Evolutionary conservation across 92 coral and sea anemone genomes (phyloP).

Genomic region (Phenganax subtilis): DNA sequence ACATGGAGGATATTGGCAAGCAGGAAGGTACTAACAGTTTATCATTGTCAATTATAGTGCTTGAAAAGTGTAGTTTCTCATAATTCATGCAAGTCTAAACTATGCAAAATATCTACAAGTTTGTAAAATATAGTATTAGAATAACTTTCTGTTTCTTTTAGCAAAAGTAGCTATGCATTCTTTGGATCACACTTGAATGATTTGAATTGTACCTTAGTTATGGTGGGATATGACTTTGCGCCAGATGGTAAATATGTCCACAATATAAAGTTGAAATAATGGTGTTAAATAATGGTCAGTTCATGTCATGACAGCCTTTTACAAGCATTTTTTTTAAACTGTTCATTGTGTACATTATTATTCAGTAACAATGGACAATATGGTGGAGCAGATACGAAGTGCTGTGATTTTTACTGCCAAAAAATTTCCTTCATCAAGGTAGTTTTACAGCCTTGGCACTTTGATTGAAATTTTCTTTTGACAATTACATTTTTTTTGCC

Average conservation of each 20-base stretch:
- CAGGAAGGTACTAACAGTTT: constrained; percentile 28
- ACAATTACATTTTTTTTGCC: background rate
- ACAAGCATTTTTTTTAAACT: background rate
- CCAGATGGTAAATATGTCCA: constrained; percentile 49
- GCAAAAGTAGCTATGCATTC: constrained; percentile 49
- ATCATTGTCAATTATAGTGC: background rate
- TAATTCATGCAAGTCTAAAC: background rate
- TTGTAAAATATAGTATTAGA: background rate
- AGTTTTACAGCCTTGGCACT: background rate
- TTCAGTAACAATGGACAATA: constrained; percentile 54
- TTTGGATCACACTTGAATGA: constrained; percentile 43
- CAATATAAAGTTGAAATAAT: too few species aligned
- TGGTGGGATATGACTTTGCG: constrained; percentile 64
- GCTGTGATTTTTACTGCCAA: constrained; percentile 48
- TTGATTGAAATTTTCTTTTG: background rate
- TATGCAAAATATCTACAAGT: background rate
- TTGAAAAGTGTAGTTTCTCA: too few species aligned
- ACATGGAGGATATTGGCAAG: constrained; percentile 83
- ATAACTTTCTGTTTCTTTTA: background rate
- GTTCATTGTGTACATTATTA: background rate
- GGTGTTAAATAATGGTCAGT: too few species aligned
- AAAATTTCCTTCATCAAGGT: constrained; percentile 57
- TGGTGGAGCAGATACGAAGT: constrained; percentile 47
- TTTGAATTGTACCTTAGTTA: constrained; percentile 45
- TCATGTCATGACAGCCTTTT: background rate